These are phyloP conservation scores for Callospermophilus lateralis DNA, from an alignment of 2,113 vertebrate species.

Conservation along the genomic window DNA sequence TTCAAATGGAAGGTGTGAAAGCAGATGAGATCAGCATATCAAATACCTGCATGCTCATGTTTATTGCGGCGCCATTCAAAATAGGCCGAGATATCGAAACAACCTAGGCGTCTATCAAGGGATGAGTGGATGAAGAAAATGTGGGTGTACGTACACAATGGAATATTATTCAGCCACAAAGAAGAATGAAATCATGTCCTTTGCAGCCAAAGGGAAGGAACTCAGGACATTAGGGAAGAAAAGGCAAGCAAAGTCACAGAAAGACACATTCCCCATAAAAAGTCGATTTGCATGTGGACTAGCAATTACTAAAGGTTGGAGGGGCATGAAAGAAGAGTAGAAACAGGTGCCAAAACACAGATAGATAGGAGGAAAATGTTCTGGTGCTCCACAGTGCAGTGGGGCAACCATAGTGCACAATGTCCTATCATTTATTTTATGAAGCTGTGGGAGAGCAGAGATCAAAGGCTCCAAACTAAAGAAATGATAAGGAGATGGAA, in stretches of 20 bases:
- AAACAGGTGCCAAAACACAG: not conserved
- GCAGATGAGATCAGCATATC: not conserved
- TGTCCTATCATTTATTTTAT: too few relatives aligned
- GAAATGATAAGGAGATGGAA: too few relatives aligned
- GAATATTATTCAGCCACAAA: not conserved
- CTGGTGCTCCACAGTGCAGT: fast-evolving
- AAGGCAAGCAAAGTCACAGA: not conserved
- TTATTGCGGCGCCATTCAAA: too few relatives aligned
- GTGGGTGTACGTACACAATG: not conserved
- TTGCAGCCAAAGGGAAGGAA: not conserved
- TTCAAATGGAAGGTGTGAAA: not conserved
- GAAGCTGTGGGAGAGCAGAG: not conserved
- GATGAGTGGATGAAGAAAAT: not conserved
- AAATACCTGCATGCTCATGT: fast-evolving
- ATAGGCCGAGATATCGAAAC: not conserved
- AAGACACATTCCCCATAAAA: too few relatives aligned
- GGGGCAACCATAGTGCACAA: not conserved
- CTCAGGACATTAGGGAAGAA: not conserved
- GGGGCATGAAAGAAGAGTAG: not conserved
- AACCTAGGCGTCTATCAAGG: not conserved
- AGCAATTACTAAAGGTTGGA: not conserved
- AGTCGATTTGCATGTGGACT: not conserved
- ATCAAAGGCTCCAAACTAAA: not conserved
- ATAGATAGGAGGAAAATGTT: not conserved
- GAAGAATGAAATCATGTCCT: not conserved